A percentile compares a stretch with the other conserved stretches of the same genome.
phyloP scores from a whole-genome alignment of 2,113 vertebrate species.

The Chaetura pelagica region DNA sequence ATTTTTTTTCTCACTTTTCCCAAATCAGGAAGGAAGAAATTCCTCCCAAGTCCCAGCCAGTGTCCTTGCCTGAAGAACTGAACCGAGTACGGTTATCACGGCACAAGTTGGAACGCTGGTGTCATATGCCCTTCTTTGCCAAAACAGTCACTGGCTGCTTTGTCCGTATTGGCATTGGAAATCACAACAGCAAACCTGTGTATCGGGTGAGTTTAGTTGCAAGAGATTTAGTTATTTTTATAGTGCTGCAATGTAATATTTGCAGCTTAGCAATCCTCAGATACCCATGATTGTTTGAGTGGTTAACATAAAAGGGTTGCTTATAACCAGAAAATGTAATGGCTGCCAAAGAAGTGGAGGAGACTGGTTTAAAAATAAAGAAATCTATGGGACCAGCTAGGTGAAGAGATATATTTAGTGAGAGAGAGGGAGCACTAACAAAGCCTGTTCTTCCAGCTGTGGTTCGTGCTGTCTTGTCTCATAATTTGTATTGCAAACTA shows the following conservation, averaged over 20 bases:
- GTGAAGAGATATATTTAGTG: neutral
- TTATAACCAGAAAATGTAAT: neutral
- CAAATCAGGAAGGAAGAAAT: constrained; percentile 89
- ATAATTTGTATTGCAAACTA: neutral
- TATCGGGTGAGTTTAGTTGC: constrained; percentile 85
- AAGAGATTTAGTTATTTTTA: neutral
- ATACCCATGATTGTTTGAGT: neutral
- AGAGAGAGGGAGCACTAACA: neutral
- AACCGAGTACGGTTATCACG: constrained; percentile 94
- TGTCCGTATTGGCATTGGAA: constrained; percentile 96
- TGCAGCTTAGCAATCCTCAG: neutral
- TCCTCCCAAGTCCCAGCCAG: constrained; percentile 95
- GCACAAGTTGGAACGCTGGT: constrained; percentile 98
- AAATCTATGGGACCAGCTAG: neutral
- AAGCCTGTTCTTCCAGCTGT: neutral
- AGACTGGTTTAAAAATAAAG: neutral
- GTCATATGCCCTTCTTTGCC: constrained; percentile 98
- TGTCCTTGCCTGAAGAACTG: constrained; percentile 94
- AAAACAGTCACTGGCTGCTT: constrained; percentile 98
- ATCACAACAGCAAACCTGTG: constrained; percentile 98
- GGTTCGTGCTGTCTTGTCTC: neutral
- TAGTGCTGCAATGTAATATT: neutral
- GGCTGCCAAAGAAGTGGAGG: neutral
- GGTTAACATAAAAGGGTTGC: neutral
- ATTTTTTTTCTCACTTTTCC: neutral